Evolutionary conservation across 2,797 vertebrate species (phyloP), one percentile per base, ranked within the genome.

Genomic region (Silurus lanzhouensis): DNA sequence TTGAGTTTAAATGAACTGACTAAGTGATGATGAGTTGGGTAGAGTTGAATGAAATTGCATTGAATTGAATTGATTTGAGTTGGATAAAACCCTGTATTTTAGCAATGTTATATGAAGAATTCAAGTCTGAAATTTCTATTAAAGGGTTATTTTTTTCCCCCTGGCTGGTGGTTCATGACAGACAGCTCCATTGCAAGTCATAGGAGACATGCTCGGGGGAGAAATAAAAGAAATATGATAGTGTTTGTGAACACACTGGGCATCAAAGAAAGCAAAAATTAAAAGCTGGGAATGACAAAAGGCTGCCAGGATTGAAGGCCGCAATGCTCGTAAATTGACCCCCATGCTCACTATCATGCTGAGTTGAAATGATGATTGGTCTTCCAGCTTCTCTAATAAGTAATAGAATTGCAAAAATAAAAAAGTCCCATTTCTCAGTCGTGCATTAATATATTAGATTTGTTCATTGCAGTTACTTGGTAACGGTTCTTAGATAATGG

Each of bases 181-280:
- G 84, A 85, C 84, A 87, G 57, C 75, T 60, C 57, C 57, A 22
- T 83, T 55, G 66, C 83, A 10, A 86, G 78, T 27, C 88, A 87
- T 76, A 88, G 86, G 86, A 87, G 83, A 88, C 68, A 86, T 90
- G 86, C 90, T 87, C 67, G 86, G 80, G 64, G 74, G 68, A 84
- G 83, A 89, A 83, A 89, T 84, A 46, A 12, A 38, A 63, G 83
- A 81, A 70, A 85, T 87, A 85, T 85, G 85, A 84, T 61, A 52
- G 22, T 87, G 72, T 66, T 87, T 87, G 76, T 86, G 77, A 87
- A 87, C 84, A 87, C 82, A 44, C 64, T 80, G 81, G 87, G 67
- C 57, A 75, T 64, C 82, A 60, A 81, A 87, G 70, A 71, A 68
- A 86, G 76, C 71, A 60, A 85, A 44, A 86, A 83, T 68, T 60